phyloP scores from a whole-genome alignment of 2,797 vertebrate species.

The Neostethus bicornis region DNA sequence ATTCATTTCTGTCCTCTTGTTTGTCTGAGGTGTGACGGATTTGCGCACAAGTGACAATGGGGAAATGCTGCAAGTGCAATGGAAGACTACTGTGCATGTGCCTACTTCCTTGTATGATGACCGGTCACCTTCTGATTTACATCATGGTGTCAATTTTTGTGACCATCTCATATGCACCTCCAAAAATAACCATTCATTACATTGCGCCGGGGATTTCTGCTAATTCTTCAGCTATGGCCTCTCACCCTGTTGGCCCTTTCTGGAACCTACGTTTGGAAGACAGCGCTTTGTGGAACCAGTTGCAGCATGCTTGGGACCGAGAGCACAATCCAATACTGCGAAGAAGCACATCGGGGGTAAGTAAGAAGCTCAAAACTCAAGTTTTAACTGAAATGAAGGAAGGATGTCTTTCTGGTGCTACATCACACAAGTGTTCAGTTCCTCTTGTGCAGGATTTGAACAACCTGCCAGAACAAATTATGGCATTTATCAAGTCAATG shows the following conservation, averaged over 20 bases:
- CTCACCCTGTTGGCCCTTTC: constrained; percentile 75
- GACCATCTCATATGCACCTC: constrained; percentile 78
- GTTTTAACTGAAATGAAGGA: constrained; percentile 17
- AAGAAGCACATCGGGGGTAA: constrained; percentile 51
- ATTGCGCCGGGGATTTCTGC: constrained; percentile 72
- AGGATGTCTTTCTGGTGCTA: constrained; percentile 54
- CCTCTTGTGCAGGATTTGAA: constrained; percentile 52
- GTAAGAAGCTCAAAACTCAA: constrained; percentile 21
- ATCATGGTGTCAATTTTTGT: constrained; percentile 80
- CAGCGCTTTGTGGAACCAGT: constrained; percentile 78
- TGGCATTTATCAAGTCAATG: constrained; percentile 79
- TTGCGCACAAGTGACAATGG: constrained; percentile 62
- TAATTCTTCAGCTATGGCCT: constrained; percentile 62
- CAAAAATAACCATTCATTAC: constrained; percentile 73
- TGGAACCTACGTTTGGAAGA: constrained; percentile 80
- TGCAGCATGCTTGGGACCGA: constrained; percentile 80
- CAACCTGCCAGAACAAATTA: constrained; percentile 75
- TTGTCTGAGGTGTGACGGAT: constrained; percentile 38
- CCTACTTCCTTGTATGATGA: constrained; percentile 83
- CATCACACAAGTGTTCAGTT: constrained; percentile 46
- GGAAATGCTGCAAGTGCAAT: constrained; percentile 76
- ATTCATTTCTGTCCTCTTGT: not conserved
- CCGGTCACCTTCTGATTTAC: constrained; percentile 81
- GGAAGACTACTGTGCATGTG: constrained; percentile 79
- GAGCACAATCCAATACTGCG: constrained; percentile 77